Base-by-base conservation (phyloP, 2,113 vertebrate species). In the Mobula birostris region DNA sequence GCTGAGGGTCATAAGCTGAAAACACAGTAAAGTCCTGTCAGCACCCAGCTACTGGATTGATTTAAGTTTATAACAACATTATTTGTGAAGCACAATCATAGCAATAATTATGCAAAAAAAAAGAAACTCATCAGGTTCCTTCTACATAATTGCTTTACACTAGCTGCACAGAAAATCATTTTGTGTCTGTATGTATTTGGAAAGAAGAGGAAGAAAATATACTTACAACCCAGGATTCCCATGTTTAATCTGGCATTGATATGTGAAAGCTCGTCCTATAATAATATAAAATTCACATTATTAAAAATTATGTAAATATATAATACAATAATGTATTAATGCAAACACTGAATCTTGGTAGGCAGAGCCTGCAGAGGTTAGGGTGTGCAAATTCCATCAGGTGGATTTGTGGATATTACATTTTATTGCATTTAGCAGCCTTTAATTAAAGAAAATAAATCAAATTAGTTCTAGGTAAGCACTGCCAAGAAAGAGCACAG, bases 161-260 rank as follows among this genome's bases (percentile, higher is more conserved):
- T 90, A 19, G 5, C 61, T 90, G n/a, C 14, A 32, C 15, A 66
- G 85, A 66, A 66, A 90, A 66, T 66, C n/a, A n/a, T 66, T 66
- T 66, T 66, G 61, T 12, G 32, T 21, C 29, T 32, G 14, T 32
- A 7, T 68, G 15, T 4, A 90, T 63, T 66, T 68, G 66, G 85
- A 90, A 66, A 15, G 85, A 19, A 61, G 58, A 24, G n/a, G 2
- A 5, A 66, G 29, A 12, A 27, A 8, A 36, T 40, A 58, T 94
- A 99, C 99, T 98, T 96, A 99, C 99, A 99, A 95, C 99, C 99
- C n/a, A 99, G 97, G 96, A 99, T 99, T 94, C 99, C 99, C 98
- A 98, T 99, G 97, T 99, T 99, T 95, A 99, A 98, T 76, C 99
- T 97, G 94, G 99, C 98, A 0, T 99, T 99, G 96, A 99, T 99